Evolutionary conservation across 2,888 invertebrate species (phyloP), one percentile per base, ranked within the genome.

Genomic region (Lasius fuliginosus): DNA sequence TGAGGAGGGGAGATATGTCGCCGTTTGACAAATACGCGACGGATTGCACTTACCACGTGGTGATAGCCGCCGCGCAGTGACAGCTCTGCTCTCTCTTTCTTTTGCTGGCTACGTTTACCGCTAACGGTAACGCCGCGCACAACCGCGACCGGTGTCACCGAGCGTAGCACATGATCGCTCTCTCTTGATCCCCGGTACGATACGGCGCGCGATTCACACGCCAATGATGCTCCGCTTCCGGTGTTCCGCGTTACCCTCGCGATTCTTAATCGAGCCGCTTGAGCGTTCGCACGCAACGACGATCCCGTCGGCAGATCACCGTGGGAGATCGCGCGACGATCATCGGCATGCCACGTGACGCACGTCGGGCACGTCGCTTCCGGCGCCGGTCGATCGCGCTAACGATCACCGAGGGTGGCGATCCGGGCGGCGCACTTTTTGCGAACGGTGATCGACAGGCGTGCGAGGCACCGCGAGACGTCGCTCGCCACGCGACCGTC

Each of bases 111-210:
- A 68, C 77, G 73, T 68, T 74, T 74, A 83, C 56, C 86, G 60
- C 73, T 83, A 82, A 84, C 87, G 86, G 85, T 84, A 87, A 71
- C 82, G 86, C 87, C 86, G 73, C 86, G 83, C 88, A 77, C 87
- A 74, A 85, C 58, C 83, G 84, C 85, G 86, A 85, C 90, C 89
- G 89, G 75, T 90, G 90, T 90, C 91, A 90, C 91, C 90, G 89
- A 65, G 71, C 85, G 73, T 73, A 74, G 75, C 82, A 36, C 75
- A 77, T 49, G 68, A 83, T 82, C 79, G 53, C 90, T 82, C 49
- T 68, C 62, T 85, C 87, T 85, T 83, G 85, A 85, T 87, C 67
- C 73, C 36, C 62, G 83, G 67, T 75, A 42, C 67, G 71, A 65
- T 42, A 27, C n/a, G 53, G 79, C 79, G 18, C 40, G 76, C 53